Conservation (phyloP, 2,888 invertebrate species). For the Zaprionus lineosus region DNA sequence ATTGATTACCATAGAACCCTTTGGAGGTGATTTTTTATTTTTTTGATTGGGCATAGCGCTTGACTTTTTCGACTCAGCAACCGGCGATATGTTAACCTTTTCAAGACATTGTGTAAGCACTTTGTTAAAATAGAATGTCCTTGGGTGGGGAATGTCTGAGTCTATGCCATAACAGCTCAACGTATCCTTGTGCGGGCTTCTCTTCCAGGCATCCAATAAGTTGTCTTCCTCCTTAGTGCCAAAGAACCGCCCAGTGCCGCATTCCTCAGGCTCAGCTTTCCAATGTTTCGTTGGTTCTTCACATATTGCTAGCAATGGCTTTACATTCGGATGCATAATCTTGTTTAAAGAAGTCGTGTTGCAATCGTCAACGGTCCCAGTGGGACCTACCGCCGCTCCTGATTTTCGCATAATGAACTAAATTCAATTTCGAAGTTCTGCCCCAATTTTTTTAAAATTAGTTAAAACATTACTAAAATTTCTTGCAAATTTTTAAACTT, state of each 20-base stretch:
- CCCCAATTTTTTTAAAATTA: too few species aligned
- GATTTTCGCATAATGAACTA: too few species aligned
- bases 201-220: conserved; percentile 46
- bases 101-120: conserved; percentile 20
- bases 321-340: conserved; percentile 40
- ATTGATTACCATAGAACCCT: conserved; percentile 49
- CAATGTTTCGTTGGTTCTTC: conserved; percentile 35
- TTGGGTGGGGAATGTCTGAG: conserved; percentile 3
- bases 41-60: neutral
- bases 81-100: conserved; percentile 1
- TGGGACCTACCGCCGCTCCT: too few species aligned
- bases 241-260: conserved; percentile 12
- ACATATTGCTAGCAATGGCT: neutral
- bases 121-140: conserved; percentile 26
- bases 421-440: too few species aligned
- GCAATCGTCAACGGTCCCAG: too few species aligned
- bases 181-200: conserved; percentile 23
- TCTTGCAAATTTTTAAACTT: too few species aligned
- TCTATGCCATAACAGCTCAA: conserved; percentile 51
- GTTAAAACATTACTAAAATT: too few species aligned
- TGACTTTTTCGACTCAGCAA: too few species aligned
- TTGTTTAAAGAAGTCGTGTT: too few species aligned
- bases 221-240: conserved; percentile 43
- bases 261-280: conserved; percentile 2
- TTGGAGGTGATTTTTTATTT: too few species aligned